Conservation (phyloP, 2,797 vertebrate genomes). For the Gymnoscopelus braueri region DNA sequence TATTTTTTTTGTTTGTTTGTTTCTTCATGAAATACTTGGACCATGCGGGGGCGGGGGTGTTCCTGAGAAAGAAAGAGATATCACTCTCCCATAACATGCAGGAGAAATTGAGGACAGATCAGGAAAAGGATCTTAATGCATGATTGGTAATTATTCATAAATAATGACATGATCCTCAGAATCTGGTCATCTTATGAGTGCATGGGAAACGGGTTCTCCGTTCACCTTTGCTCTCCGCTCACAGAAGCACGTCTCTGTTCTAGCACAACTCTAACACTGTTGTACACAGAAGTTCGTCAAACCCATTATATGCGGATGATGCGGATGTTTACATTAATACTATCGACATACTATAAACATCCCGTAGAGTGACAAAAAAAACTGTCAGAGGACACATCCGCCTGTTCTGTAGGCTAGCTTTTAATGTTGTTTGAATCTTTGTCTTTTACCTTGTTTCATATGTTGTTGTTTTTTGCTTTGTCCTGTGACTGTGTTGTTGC, state of each 20-base stretch:
- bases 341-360: slow-evolving; percentile 44
- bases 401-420: no score
- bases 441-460: no score
- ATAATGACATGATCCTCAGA: slow-evolving; percentile 23
- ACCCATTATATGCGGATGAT: background rate
- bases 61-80: slow-evolving; percentile 60
- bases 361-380: slow-evolving; percentile 22
- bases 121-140: slow-evolving; percentile 29
- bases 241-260: slow-evolving; percentile 14
- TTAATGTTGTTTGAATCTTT: background rate
- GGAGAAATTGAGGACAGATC: slow-evolving; percentile 43
- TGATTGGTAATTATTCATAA: slow-evolving; percentile 22
- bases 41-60: slow-evolving; percentile 55
- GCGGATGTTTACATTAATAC: slow-evolving; percentile 51
- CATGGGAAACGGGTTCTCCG: slow-evolving; percentile 32
- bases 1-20: slow-evolving; percentile 62
- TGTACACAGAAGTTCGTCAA: slow-evolving; percentile 26
- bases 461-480: no score
- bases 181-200: slow-evolving; percentile 2
- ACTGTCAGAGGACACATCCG: no score
- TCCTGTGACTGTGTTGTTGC: no score
- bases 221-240: slow-evolving; percentile 26
- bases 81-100: slow-evolving; percentile 64
- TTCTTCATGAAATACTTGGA: slow-evolving; percentile 59
- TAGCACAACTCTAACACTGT: background rate